Conservation (phyloP, 2,888 invertebrate species). For the Scotopteryx bipunctaria region DNA sequence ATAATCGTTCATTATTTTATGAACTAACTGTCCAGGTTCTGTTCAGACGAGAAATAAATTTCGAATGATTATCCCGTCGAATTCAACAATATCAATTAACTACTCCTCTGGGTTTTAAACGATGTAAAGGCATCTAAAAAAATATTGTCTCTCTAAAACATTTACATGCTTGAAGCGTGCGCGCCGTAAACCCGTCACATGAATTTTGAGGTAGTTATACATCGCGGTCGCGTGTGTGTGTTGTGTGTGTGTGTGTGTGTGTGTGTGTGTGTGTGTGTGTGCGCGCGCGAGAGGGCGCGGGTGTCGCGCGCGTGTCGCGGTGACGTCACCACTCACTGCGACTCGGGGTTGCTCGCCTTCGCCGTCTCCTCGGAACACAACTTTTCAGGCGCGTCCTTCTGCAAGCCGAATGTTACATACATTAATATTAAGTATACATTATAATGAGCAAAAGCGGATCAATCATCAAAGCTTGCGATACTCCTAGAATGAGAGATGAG, state of each 20-base stretch:
- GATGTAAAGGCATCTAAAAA: constrained; percentile 25
- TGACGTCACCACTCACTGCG: not conserved
- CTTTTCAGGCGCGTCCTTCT: no score
- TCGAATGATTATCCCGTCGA: no score
- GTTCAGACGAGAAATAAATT: no score
- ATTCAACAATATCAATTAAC: not conserved
- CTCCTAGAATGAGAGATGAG: not conserved
- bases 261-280: not conserved
- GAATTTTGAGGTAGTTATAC: constrained; percentile 9
- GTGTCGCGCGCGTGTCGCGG: not conserved
- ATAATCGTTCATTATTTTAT: not conserved
- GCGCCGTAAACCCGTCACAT: not conserved
- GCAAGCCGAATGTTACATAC: no score
- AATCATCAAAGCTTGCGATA: not conserved
- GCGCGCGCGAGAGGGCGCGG: not conserved
- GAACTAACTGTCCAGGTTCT: not conserved
- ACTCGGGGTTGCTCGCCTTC: not conserved
- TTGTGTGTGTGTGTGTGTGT: not conserved
- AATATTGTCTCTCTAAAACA: constrained; percentile 5
- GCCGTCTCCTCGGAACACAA: not conserved
- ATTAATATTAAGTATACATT: no score
- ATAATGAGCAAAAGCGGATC: not conserved
- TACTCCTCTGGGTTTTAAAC: not conserved
- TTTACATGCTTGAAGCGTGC: constrained; percentile 1
- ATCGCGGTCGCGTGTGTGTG: not conserved